A percentile compares a stretch with the other conserved stretches of the same genome.
Evolutionary conservation across 2,888 invertebrate species (phyloP).

Genomic region (Pheosia tremula): DNA sequence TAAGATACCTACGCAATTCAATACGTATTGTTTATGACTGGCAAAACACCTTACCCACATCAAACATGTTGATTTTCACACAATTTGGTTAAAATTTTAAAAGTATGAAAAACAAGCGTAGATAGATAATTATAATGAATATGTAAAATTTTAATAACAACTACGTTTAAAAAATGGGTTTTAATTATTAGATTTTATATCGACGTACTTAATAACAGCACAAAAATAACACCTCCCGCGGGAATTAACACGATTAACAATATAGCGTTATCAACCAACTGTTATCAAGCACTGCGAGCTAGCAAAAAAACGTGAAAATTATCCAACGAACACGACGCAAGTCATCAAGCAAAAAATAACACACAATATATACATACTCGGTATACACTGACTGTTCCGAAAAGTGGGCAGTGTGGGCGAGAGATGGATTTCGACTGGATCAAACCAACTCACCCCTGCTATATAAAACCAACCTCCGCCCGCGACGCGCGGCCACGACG

Average conservation of each 20-base stretch:
- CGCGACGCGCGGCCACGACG: conserved; percentile 50
- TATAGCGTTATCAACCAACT: neutral
- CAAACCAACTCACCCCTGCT: conserved; percentile 48
- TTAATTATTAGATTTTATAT: no score
- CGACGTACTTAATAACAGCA: neutral
- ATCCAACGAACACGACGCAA: conserved; percentile 3
- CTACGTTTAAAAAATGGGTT: no score
- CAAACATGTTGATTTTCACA: no score
- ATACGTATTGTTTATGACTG: no score
- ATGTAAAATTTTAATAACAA: no score
- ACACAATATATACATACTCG: conserved; percentile 18
- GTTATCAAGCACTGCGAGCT: neutral
- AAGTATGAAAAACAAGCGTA: no score
- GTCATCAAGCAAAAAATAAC: neutral
- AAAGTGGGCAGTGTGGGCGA: conserved; percentile 48
- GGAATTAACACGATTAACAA: neutral
- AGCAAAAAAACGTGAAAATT: conserved; percentile 1
- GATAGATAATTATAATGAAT: no score
- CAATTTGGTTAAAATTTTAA: no score
- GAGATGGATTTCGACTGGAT: conserved; percentile 59
- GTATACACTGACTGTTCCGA: conserved; percentile 54
- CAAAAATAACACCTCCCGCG: neutral
- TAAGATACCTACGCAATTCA: neutral
- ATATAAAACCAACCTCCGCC: conserved; percentile 55
- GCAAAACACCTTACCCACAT: no score